Base-by-base conservation (phyloP, 53 echinoderm and acorn worm genomes). In the Pentamera pediparva region DNA sequence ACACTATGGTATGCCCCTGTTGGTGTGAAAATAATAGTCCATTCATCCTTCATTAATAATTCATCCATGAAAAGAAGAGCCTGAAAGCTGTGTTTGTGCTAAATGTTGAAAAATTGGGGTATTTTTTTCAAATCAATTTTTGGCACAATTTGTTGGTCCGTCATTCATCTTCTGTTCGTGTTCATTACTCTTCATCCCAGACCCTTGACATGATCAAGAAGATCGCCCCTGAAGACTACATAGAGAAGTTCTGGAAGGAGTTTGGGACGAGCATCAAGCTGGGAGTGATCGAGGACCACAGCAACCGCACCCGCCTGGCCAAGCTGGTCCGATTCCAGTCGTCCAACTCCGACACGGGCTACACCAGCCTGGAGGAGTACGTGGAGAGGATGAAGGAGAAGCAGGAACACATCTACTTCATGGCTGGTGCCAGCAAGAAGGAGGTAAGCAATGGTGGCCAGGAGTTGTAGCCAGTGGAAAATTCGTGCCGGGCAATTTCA, bases 131-230 rank as follows among this genome's bases (percentile, higher is more conserved):
- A 17, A 25, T 53, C 47, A 45, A 0, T 1, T 15, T 45, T 45
- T 45, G 13, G 13, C 12, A n/a, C n/a, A 45, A 45, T 45, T 45
- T 45, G 12, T 45, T 12, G 47, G n/a, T 45, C 47, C 47, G 11
- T 18, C 47, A 45, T 45, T 18, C 47, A 11, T 45, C 47, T 18
- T 18, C 18, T 45, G 0, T 45, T 1, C 47, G n/a, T 45, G 47
- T n/a, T 27, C 15, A 13, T 20, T 57, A n/a, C 33, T 4, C 28
- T 27, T 39, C 50, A 6, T 49, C 39, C 11, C 67, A 96, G 96
- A 88, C 96, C 24, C 81, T 96, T 24, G 96, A 96, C 75, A 96
- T 96, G 96, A 88, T 96, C 73, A 96, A 96, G 80, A 96, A 96
- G 78, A 85, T 96, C 61, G 73, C 81, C 53, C 41, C 84, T 11